A percentile compares a stretch with the other conserved stretches of the same genome.
Conservation (phyloP, 2,797 vertebrate species). For the Phoxinus dragarum region DNA sequence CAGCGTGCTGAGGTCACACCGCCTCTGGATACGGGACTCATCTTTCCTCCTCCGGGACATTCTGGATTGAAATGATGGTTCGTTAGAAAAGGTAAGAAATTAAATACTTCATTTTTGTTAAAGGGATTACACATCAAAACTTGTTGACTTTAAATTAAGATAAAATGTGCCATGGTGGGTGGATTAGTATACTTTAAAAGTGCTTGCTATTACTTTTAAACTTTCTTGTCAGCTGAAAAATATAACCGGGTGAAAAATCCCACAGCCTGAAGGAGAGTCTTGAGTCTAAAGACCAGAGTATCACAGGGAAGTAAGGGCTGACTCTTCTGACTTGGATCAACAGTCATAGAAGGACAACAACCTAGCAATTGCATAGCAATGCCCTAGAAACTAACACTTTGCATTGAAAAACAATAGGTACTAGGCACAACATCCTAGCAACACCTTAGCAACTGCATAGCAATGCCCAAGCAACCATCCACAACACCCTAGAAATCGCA, state of each 20-base stretch:
- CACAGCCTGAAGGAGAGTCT: neutral
- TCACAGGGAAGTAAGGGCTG: no score
- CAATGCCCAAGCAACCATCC: neutral
- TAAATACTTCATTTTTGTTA: neutral
- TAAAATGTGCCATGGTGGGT: neutral
- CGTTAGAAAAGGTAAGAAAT: constrained; percentile 30
- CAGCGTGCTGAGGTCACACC: neutral
- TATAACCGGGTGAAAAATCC: neutral
- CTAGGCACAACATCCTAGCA: neutral
- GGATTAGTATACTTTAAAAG: neutral
- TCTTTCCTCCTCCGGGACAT: neutral
- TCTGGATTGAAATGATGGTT: constrained; percentile 8
- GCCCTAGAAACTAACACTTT: neutral
- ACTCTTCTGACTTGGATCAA: neutral
- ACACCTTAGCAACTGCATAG: neutral
- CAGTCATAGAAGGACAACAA: neutral
- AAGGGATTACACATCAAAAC: neutral
- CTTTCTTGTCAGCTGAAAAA: neutral
- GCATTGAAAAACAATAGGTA: neutral
- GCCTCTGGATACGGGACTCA: constrained; percentile 10
- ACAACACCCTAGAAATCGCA: neutral
- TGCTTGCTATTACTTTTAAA: neutral
- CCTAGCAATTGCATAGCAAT: neutral
- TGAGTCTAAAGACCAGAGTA: neutral
- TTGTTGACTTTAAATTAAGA: neutral